A percentile compares a stretch with the other conserved stretches of the same genome.
These are phyloP conservation scores for Malurus alboscapulatus DNA, from an alignment of 2,113 vertebrate genomes.

Conservation along the genomic window DNA sequence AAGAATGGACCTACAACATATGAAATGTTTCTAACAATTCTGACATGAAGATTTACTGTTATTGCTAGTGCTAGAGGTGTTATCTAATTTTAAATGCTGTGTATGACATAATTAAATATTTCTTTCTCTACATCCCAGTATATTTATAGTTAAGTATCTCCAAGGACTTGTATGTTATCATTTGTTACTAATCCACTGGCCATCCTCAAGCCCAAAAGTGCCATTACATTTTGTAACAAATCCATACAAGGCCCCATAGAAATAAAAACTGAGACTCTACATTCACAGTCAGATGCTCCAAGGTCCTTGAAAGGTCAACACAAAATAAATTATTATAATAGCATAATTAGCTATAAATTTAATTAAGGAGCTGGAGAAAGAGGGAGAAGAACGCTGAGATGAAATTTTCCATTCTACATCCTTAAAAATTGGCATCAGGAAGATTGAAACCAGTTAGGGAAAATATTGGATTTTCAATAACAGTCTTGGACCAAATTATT, in stretches of 20 bases:
- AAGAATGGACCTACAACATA: not conserved
- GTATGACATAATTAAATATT: not conserved
- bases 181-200: not conserved
- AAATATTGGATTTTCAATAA: not conserved
- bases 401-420: slow-evolving; percentile 4
- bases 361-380: not conserved
- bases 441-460: not conserved
- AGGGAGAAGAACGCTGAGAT: slow-evolving; percentile 10
- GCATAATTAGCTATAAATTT: slow-evolving; percentile 20
- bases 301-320: slow-evolving; percentile 35
- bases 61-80: not conserved
- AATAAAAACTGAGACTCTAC: not conserved
- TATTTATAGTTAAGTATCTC: not conserved
- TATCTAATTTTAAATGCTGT: not conserved
- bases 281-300: not conserved
- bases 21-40: not conserved
- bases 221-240: not conserved
- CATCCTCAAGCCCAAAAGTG: not conserved
- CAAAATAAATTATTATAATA: not conserved
- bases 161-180: not conserved
- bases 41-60: not conserved
- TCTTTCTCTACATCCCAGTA: not conserved
- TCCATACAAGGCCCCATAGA: not conserved
- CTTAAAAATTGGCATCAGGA: slow-evolving; percentile 13
- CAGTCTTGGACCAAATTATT: not conserved